Evolutionary conservation across 1,140 invertebrate species (phyloP), one percentile per base, ranked within the genome.

Genomic region (Drosophila malerkotliana): DNA sequence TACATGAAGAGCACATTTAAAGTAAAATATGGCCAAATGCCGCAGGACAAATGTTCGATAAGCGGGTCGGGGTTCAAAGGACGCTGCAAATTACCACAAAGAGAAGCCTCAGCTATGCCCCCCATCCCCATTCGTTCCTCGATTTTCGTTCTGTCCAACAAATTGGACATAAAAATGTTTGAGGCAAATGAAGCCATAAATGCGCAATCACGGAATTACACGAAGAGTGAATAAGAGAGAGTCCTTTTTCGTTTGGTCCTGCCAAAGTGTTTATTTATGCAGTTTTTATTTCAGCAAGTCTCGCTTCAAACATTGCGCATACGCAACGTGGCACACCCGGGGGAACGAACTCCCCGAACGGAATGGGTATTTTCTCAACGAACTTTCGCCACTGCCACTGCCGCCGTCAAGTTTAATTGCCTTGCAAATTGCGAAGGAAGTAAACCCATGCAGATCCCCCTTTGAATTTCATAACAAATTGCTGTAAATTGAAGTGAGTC

Each of bases 151-250:
- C 18, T 21, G 44, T 48, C 48, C 10, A 55, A 71, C 60, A 74
- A 83, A 78, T 82, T 45, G 72, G 41, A 81, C 67, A 90, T 90
- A 85, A 90, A 90, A 84, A 77, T 73, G 68, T 77, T 80, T 75
- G 53, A 77, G 64, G 51, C 64, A 90, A 85, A 90, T 90, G 72
- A 90, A 90, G 87, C 85, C 87, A 90, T 90, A 90, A 90, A 90
- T 90, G 81, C 87, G 87, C 81, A 90, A 90, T 90, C 81, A 90
- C 85, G 76, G 84, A 85, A 90, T 90, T 87, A 81, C 78, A 82
- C 74, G 80, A 52, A 68, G 64, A 69, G 52, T 68, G 44, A 51
- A 18, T 52, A 49, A 44, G 45, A 63, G 47, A 10, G 21, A 44
- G 39, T 24, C 21, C 34, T 56, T 18, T 15, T 5, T 28, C 4